phyloP scores from a whole-genome alignment of 1,140 invertebrate species.

The Bradynema listronoti region DNA sequence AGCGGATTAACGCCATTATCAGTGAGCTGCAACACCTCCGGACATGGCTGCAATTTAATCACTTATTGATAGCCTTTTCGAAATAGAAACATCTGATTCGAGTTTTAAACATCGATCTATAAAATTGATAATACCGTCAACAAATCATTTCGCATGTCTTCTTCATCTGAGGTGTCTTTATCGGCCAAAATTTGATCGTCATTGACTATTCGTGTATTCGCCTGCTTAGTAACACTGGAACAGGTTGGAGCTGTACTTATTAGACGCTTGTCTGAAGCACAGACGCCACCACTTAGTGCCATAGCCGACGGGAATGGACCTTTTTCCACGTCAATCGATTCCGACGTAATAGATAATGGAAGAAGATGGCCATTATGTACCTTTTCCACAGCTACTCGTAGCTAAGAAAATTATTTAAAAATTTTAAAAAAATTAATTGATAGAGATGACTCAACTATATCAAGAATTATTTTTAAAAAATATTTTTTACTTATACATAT shows the following conservation, averaged over 20 bases:
- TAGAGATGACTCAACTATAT: background rate
- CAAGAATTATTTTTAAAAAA: conserved; percentile 17
- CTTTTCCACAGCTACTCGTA: conserved; percentile 33
- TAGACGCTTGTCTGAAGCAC: background rate
- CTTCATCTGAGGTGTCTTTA: conserved; percentile 11
- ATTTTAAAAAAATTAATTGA: background rate
- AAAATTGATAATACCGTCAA: too few species aligned
- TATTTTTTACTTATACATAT: background rate
- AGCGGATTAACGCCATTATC: too few species aligned
- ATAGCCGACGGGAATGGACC: too few species aligned
- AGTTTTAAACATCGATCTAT: too few species aligned
- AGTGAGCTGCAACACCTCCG: too few species aligned
- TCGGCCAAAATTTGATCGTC: background rate
- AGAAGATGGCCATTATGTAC: conserved; percentile 31
- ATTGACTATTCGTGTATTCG: background rate
- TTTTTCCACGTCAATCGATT: too few species aligned
- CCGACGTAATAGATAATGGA: too few species aligned
- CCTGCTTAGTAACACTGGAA: background rate
- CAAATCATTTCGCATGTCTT: conserved; percentile 8
- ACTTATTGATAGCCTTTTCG: too few species aligned
- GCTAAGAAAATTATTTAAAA: conserved; percentile 11
- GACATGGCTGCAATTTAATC: too few species aligned
- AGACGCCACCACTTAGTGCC: too few species aligned
- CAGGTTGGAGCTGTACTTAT: background rate
- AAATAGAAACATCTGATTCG: too few species aligned